Percentiles rank a stretch among this genome's conserved stretches.
These are phyloP conservation scores for Xiphias gladius DNA, from an alignment of 2,113 vertebrate genomes.

Conservation along the genomic window DNA sequence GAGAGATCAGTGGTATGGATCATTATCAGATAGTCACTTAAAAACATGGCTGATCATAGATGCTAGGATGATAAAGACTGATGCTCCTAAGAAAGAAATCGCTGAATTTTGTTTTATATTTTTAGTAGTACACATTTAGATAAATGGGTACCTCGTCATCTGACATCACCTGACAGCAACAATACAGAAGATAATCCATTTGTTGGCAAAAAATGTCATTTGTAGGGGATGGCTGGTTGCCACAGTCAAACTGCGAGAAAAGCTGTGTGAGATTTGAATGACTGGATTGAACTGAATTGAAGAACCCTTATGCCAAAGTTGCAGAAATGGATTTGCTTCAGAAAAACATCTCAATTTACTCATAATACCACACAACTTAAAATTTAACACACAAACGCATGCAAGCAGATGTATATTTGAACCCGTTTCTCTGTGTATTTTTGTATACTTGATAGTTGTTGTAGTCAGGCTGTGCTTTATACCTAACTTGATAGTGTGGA, in stretches of 20 bases:
- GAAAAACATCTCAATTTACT: not conserved
- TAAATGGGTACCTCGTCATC: too few relatives aligned
- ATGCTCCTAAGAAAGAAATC: too few relatives aligned
- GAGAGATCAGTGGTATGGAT: not conserved
- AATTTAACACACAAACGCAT: not conserved
- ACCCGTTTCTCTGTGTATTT: not conserved
- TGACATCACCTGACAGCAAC: too few relatives aligned
- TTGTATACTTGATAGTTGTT: not conserved
- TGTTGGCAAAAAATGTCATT: not conserved
- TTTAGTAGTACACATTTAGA: too few relatives aligned
- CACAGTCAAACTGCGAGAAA: slow-evolving; percentile 5
- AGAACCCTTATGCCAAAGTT: not conserved
- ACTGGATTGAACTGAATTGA: not conserved
- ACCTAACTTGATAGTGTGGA: not conserved
- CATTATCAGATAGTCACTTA: not conserved
- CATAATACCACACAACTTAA: too few relatives aligned
- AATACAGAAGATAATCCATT: not conserved
- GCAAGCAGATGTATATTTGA: not conserved
- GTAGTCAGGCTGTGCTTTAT: not conserved
- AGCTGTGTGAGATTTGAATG: not conserved
- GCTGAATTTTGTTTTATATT: too few relatives aligned
- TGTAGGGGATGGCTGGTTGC: not conserved
- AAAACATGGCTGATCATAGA: not conserved
- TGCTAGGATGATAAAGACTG: too few relatives aligned
- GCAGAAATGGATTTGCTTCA: not conserved